Evolutionary conservation across 2,888 invertebrate genomes (phyloP), one percentile per base, ranked within the genome.

Genomic region (Napeogenes sylphis): DNA sequence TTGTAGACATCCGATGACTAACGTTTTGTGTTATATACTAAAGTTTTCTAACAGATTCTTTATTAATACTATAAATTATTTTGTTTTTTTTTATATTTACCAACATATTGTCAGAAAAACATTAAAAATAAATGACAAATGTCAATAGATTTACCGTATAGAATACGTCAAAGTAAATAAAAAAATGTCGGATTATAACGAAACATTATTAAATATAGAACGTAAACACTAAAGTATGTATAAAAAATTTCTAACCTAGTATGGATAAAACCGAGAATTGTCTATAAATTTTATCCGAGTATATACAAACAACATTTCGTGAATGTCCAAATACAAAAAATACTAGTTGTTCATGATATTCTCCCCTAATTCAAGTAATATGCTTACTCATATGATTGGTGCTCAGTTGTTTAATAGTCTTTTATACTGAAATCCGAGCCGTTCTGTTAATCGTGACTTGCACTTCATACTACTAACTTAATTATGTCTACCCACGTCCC

Each of bases 401-500:
- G 72, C 70, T 75, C 73, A 75, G 75, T 76, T 75, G 78, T 77
- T 77, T 80, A 80, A 78, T 80, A 70, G 75, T 78, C 78, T 77
- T 83, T 86, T 86, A 83, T 83, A 78, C 79, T 81, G 82, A 85
- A 87, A 86, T 82, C 84, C 79, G 80, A 84, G 78, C 79, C 76
- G 78, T 73, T 75, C 81, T 83, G 85, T 86, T 86, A 83, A 81
- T 77, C 77, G 78, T 89, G 90, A 90, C 89, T 89, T 84, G 87
- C 87, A 81, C 71, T 84, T 87, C 77, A 74, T 75, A 75, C 78
- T 77, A 76, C 76, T 76, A 74, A 83, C 83, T 84, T 86, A 87
- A 88, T 88, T 87, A 80, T 84, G 84, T 82, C 78, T 76, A 61
- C 61, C 55, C 60, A 58, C 64, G 35, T 21, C 21, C 21, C 21